Base-by-base conservation (phyloP, 2,888 invertebrate species). In the Pollenia griseotomentosa region DNA sequence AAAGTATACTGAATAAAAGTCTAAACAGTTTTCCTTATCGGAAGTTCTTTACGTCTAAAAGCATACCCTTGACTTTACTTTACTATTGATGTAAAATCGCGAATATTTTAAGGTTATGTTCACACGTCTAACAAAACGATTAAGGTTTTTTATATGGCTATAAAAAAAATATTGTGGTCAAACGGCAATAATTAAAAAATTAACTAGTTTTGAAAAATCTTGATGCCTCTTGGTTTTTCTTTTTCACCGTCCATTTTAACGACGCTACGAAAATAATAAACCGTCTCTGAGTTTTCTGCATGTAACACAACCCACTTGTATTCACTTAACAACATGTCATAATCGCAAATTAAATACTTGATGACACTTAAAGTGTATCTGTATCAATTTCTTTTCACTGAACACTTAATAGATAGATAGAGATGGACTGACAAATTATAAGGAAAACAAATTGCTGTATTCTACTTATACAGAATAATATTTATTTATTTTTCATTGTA, bases 331-430 rank as follows among this genome's bases (percentile, higher is more conserved):
- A 57, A 42, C 66, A 66, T 82, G 66, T 68, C 51, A 75, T 71
- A 77, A 83, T 78, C 71, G 53, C 83, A 77, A 71, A 77, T 73
- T 77, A 78, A 71, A 71, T 53, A 65, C 65, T 78, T 83, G 83
- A 78, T 78, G 83, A 66, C 83, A 78, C 78, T 83, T 83, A 68
- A 83, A 83, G 65, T 73, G 78, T 83, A 78, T 73, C 78, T 73
- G 78, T 83, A 78, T 73, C 78, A 77, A 75, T 83, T 70, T 44
- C 53, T 61, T 55, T 63, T 61, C 63, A 70, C 44, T 83, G 16
- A 70, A 55, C 59, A 63, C n/a, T 83, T 70, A 70, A 75, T 81
- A 74, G 66, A 16, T 19, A 11, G 55, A 55, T 63, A 19, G 77
- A 74, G 74, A 16, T 19, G 14, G 48, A 48, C 70, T 40, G 77